Percentiles rank a stretch among this genome's conserved stretches.
These are phyloP conservation scores for Diglossa cyanea DNA, from an alignment of 2,797 vertebrate genomes.

Conservation along the genomic window DNA sequence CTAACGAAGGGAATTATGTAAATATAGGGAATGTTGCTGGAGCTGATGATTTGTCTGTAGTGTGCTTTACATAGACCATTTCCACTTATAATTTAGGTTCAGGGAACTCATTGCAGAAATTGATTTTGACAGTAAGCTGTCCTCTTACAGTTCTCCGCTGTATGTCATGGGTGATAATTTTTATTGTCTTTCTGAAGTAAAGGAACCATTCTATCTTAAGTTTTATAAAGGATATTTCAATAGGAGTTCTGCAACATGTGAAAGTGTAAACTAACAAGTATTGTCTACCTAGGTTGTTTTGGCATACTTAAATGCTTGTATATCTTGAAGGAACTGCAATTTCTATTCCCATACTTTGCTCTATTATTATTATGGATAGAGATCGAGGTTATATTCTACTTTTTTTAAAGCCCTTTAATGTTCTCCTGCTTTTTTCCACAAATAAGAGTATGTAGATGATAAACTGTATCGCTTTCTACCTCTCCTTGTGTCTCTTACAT, in stretches of 20 bases:
- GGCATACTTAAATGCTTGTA: background rate
- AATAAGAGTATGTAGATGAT: background rate
- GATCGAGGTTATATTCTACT: background rate
- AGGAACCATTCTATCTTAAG: background rate
- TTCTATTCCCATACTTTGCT: background rate
- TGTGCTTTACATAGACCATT: accelerated
- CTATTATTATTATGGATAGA: background rate
- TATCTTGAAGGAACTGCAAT: background rate
- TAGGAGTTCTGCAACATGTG: background rate
- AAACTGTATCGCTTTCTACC: background rate
- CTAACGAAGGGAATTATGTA: background rate
- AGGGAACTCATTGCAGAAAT: background rate
- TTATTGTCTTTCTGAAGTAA: background rate
- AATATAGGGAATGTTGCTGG: background rate
- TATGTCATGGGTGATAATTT: background rate
- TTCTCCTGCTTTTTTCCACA: background rate
- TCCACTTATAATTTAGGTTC: background rate
- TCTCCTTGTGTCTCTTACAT: background rate
- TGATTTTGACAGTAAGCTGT: background rate
- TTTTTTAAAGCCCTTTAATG: background rate
- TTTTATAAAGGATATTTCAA: background rate
- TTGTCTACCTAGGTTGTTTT: background rate
- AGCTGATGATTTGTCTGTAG: background rate
- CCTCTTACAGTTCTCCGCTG: background rate
- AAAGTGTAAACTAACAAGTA: background rate